These are phyloP conservation scores for Callithrix jacchus DNA, from an alignment of 2,113 vertebrate genomes.

Conservation along the genomic window DNA sequence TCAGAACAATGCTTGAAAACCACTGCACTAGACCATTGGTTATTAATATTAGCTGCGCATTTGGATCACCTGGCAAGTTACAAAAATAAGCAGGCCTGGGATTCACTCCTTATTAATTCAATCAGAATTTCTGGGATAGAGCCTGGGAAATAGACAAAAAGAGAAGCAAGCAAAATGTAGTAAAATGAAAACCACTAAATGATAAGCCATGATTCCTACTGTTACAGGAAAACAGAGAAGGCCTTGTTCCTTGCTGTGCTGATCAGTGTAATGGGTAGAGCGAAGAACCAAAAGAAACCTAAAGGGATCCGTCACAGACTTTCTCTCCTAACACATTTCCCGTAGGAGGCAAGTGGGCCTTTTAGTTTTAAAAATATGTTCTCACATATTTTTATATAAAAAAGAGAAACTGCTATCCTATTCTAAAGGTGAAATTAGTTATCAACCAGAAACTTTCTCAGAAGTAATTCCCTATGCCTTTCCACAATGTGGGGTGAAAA, in stretches of 20 bases:
- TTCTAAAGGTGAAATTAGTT: background rate
- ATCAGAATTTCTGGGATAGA: background rate
- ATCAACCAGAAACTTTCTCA: background rate
- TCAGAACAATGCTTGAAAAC: background rate
- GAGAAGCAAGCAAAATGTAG: background rate
- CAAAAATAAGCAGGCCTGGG: background rate
- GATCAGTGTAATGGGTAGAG: background rate
- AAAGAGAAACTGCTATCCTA: background rate
- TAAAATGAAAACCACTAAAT: background rate
- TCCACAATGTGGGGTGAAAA: background rate
- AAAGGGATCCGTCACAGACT: background rate
- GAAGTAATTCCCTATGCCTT: background rate
- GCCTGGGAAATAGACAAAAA: background rate
- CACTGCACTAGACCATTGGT: background rate
- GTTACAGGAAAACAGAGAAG: background rate
- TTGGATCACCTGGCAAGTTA: background rate
- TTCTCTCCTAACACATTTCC: background rate
- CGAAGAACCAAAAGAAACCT: background rate
- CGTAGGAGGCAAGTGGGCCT: too few relatives aligned
- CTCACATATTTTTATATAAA: background rate
- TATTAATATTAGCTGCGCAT: background rate
- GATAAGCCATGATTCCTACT: background rate
- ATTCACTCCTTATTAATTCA: background rate
- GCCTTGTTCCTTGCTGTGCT: too few relatives aligned
- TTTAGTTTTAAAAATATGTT: background rate